A percentile compares a stretch with the other conserved stretches of the same genome.
Conservation (phyloP, 1,140 invertebrate genomes). For the Drosophila mojavensis region DNA sequence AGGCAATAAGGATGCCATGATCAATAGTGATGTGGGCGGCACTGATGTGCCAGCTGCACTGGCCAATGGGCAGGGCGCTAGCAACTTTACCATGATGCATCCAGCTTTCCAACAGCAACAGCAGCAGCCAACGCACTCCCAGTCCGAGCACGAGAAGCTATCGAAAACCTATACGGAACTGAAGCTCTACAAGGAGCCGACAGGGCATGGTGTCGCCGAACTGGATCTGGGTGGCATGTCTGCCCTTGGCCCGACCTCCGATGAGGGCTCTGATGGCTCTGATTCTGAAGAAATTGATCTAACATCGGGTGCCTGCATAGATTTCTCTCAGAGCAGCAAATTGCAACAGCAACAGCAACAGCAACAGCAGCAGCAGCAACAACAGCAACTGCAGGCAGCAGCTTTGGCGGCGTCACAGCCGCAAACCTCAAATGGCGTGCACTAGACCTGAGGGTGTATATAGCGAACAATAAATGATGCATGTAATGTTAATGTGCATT, state of each 20-base stretch:
- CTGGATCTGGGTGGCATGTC: conserved; percentile 58
- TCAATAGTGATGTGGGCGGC: conserved; percentile 26
- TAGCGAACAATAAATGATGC: conserved; percentile 1
- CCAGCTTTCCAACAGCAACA: conserved; percentile 77
- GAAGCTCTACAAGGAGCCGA: conserved; percentile 80
- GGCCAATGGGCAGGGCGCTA: conserved; percentile 25
- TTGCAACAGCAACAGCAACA: conserved; percentile 66
- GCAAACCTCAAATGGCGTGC: conserved; percentile 59
- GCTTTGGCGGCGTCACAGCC: conserved; percentile 30
- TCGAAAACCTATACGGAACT: conserved; percentile 82
- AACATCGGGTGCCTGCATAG: conserved; percentile 82
- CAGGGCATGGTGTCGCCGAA: conserved; percentile 37
- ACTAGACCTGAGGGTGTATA: conserved; percentile 39
- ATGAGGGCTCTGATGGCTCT: conserved; percentile 76
- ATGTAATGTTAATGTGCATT: conserved; percentile 47
- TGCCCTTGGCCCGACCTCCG: conserved; percentile 56
- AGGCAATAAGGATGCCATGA: conserved; percentile 51
- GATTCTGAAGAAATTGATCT: conserved; percentile 84
- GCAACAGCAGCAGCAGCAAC: conserved; percentile 34
- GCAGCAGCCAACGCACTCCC: conserved; percentile 31
- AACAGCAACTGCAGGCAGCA: conserved; percentile 19
- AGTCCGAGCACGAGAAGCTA: conserved; percentile 59
- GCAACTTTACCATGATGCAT: conserved; percentile 83
- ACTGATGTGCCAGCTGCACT: conserved; percentile 27
- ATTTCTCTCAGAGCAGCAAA: conserved; percentile 82